These are phyloP conservation scores for Drepana arcuata DNA, from an alignment of 1,140 invertebrate genomes.

Conservation along the genomic window DNA sequence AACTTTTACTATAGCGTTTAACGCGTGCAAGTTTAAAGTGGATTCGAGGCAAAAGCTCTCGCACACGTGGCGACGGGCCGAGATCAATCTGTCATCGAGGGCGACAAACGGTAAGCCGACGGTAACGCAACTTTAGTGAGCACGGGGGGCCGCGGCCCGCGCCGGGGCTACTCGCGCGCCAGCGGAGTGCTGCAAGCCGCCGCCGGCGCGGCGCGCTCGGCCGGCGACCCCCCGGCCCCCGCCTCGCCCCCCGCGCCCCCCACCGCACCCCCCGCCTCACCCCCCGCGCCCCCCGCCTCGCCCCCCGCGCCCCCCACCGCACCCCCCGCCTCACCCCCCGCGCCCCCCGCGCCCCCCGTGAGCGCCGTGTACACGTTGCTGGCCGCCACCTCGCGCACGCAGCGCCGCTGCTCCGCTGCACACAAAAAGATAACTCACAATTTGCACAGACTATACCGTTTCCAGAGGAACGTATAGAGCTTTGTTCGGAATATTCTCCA, in stretches of 20 bases:
- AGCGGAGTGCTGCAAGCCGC: slow-evolving; percentile 51
- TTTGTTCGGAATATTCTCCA: no score
- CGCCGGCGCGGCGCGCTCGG: slow-evolving; percentile 34
- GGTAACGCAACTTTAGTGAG: no score
- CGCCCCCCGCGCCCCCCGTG: slow-evolving; percentile 19
- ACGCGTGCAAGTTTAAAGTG: no score
- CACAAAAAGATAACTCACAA: slow-evolving; percentile 2
- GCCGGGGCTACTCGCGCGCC: slow-evolving; percentile 32
- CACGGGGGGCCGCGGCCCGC: neutral
- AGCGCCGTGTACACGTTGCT: slow-evolving; percentile 45
- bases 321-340: neutral
- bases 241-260: slow-evolving; percentile 16
- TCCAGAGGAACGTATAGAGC: no score
- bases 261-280: slow-evolving; percentile 5
- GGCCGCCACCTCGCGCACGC: slow-evolving; percentile 51
- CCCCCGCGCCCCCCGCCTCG: slow-evolving; percentile 46
- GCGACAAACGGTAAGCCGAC: no score
- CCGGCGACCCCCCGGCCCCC: slow-evolving; percentile 35
- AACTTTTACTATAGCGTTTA: no score
- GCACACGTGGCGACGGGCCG: no score
- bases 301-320: neutral
- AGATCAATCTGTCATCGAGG: no score
- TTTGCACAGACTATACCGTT: no score
- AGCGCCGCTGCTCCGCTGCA: slow-evolving; percentile 55
- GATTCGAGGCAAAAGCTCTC: no score